These are phyloP conservation scores for Brachionus paranguensis DNA, from an alignment of 1,140 invertebrate genomes.

Conservation along the genomic window DNA sequence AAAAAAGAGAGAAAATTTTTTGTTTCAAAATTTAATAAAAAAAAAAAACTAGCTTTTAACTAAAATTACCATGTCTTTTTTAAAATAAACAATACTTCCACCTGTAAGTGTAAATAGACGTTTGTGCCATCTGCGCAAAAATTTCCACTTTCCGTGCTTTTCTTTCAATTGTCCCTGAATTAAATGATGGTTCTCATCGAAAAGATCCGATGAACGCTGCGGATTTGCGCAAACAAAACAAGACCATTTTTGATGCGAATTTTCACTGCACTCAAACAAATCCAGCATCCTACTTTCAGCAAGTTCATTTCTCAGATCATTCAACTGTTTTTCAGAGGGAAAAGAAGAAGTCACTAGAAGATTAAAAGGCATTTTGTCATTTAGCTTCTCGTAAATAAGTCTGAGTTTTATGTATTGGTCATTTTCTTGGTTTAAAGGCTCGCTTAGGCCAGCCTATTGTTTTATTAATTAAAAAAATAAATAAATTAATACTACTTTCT, in stretches of 20 bases:
- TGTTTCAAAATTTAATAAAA: too few species aligned
- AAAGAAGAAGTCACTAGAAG: slow-evolving; percentile 85
- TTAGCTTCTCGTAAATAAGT: slow-evolving; percentile 85
- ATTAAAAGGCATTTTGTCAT: slow-evolving; percentile 73
- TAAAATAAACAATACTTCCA: slow-evolving; percentile 73
- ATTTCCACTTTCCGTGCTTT: slow-evolving; percentile 83
- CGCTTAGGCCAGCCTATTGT: slow-evolving; percentile 65
- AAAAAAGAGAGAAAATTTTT: neutral
- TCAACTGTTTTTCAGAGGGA: slow-evolving; percentile 78
- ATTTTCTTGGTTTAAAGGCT: slow-evolving; percentile 75
- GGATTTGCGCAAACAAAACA: slow-evolving; percentile 86
- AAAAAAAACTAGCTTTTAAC: too few species aligned
- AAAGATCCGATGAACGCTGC: slow-evolving; percentile 72
- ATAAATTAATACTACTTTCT: neutral
- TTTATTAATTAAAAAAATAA: slow-evolving; percentile 42
- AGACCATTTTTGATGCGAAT: slow-evolving; percentile 64
- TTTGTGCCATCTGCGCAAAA: slow-evolving; percentile 82
- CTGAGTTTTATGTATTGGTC: slow-evolving; percentile 67
- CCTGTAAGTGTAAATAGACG: slow-evolving; percentile 86
- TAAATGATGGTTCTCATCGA: slow-evolving; percentile 48
- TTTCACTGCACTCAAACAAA: slow-evolving; percentile 72
- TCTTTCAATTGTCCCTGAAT: slow-evolving; percentile 85
- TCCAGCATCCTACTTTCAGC: slow-evolving; percentile 80
- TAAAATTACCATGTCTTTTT: slow-evolving; percentile 66
- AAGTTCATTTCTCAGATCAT: slow-evolving; percentile 73